A percentile compares a stretch with the other conserved stretches of the same genome.
Evolutionary conservation across 2,888 invertebrate genomes (phyloP).

Genomic region (Hyalella azteca): DNA sequence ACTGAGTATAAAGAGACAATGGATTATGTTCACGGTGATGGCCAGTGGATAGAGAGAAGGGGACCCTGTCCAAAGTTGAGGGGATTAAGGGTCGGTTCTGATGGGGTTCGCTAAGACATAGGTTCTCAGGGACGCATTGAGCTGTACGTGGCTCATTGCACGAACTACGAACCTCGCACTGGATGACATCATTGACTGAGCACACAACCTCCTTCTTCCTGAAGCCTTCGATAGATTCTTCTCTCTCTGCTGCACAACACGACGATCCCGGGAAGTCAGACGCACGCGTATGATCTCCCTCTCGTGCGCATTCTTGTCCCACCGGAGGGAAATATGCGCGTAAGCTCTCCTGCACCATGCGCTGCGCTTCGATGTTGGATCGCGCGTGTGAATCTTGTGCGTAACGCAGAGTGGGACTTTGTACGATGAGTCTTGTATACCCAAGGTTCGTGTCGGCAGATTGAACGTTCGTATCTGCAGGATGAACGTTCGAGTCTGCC

Average conservation of each 20-base stretch:
- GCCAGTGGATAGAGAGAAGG: background rate
- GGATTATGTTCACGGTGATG: background rate
- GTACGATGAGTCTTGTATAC: background rate
- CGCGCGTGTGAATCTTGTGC: conserved; percentile 45
- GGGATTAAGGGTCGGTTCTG: conserved; percentile 33
- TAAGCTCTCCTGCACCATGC: conserved; percentile 56
- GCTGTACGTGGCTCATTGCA: conserved; percentile 40
- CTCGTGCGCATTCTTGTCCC: background rate
- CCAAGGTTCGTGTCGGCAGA: background rate
- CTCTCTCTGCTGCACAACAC: too few species aligned
- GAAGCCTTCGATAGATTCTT: too few species aligned
- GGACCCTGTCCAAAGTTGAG: background rate
- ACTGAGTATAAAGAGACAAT: background rate
- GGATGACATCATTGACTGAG: background rate
- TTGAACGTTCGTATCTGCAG: background rate
- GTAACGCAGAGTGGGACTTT: conserved; percentile 40
- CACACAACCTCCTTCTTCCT: background rate
- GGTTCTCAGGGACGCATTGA: conserved; percentile 55
- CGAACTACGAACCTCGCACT: too few species aligned
- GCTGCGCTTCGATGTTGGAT: conserved; percentile 55
- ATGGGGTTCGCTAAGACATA: conserved; percentile 52
- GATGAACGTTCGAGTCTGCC: background rate
- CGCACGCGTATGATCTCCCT: background rate
- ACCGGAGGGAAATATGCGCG: conserved; percentile 47
- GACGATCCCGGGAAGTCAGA: too few species aligned